Percentiles rank a stretch among this genome's conserved stretches.
These are phyloP conservation scores for Hyppa rectilinea DNA, from an alignment of 2,888 invertebrate species.

Conservation along the genomic window DNA sequence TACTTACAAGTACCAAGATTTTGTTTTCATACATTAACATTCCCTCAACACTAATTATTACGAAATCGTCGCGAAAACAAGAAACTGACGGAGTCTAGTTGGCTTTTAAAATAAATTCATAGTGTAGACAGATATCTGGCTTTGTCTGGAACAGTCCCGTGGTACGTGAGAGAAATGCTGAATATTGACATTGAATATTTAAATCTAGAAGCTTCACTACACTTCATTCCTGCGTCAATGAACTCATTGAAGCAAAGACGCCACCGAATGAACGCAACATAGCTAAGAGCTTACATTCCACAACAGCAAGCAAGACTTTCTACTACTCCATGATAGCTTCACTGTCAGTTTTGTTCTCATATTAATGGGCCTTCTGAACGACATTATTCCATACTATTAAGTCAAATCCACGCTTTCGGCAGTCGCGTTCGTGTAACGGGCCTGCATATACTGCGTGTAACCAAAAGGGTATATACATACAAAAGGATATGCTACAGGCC, in stretches of 20 bases:
- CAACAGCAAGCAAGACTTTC: background rate
- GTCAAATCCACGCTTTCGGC: constrained; percentile 32
- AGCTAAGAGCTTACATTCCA: background rate
- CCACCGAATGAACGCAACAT: background rate
- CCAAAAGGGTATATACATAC: too few relatives aligned
- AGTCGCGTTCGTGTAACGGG: constrained; percentile 36
- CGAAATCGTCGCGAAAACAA: constrained; percentile 60
- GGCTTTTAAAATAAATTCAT: constrained; percentile 74
- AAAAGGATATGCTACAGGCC: too few relatives aligned
- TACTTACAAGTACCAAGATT: background rate
- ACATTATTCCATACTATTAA: constrained; percentile 23
- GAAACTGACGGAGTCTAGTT: constrained; percentile 56
- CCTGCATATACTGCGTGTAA: too few relatives aligned
- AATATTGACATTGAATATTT: constrained; percentile 40
- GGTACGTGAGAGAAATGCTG: constrained; percentile 69
- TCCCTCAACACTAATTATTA: constrained; percentile 56
- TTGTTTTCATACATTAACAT: constrained; percentile 15
- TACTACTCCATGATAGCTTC: background rate
- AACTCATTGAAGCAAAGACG: background rate
- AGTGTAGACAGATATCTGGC: constrained; percentile 73
- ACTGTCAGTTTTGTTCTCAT: background rate
- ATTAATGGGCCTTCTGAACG: constrained; percentile 46
- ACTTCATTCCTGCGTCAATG: background rate
- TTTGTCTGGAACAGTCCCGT: constrained; percentile 62
- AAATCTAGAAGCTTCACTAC: constrained; percentile 27